Conservation (phyloP, 2,113 vertebrate species). For the Mastomys natalensis region DNA sequence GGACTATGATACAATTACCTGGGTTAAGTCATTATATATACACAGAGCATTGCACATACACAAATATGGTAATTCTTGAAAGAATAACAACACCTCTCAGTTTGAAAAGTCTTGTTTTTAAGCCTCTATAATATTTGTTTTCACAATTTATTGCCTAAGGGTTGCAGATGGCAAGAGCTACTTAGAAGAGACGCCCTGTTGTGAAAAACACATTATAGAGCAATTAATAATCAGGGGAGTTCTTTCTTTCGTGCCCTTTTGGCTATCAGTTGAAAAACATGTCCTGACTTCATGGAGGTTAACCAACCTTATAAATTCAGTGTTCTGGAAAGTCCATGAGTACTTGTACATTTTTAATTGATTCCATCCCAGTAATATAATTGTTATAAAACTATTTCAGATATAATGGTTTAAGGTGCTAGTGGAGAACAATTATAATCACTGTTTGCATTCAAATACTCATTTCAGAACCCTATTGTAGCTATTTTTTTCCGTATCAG, state of each 20-base stretch:
- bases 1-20: not conserved
- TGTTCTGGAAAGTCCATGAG: not conserved
- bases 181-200: conserved; percentile 56
- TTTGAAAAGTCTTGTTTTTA: conserved; percentile 53
- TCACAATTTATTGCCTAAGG: conserved; percentile 59
- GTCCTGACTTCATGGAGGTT: conserved; percentile 46
- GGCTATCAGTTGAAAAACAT: not conserved
- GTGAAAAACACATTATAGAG: conserved; percentile 51
- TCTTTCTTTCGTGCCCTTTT: not conserved
- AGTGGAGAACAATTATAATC: conserved; percentile 26
- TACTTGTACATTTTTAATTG: not conserved
- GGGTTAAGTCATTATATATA: conserved; percentile 23
- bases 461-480: not conserved
- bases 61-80: conserved; percentile 4
- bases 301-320: not conserved
- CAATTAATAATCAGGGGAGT: conserved; percentile 72
- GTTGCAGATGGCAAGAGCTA: conserved; percentile 56
- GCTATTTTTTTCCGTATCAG: conserved; percentile 55
- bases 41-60: not conserved
- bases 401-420: not conserved
- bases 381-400: conserved; percentile 39
- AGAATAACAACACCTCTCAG: conserved; percentile 38
- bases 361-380: not conserved
- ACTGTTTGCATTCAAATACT: conserved; percentile 63
- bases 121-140: conserved; percentile 28